Evolutionary conservation across 2,888 invertebrate species (phyloP).

Genomic region (Uropetala carovei): DNA sequence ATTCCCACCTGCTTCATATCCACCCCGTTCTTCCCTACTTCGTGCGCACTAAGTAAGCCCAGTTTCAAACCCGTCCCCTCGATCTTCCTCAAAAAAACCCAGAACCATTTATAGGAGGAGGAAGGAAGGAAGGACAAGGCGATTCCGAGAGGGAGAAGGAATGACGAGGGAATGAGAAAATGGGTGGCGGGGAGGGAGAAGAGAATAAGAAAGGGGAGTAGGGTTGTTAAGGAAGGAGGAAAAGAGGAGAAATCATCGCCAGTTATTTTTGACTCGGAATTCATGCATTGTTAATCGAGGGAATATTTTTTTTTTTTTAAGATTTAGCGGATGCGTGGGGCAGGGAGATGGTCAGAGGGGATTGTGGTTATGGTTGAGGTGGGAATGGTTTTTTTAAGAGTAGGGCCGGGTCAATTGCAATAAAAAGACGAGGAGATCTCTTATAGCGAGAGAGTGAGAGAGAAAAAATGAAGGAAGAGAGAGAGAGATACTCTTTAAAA

Average conservation of each 20-base stretch:
- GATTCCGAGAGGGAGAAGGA: background rate
- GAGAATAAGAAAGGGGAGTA: background rate
- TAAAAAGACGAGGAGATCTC: no score
- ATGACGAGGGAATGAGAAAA: background rate
- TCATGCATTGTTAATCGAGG: constrained; percentile 21
- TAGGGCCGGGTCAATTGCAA: no score
- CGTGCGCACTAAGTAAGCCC: no score
- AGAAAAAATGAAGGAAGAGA: background rate
- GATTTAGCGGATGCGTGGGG: background rate
- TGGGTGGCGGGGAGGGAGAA: background rate
- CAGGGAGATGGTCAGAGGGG: background rate
- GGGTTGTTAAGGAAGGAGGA: background rate
- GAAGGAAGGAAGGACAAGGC: no score
- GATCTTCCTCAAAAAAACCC: no score
- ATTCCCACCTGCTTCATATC: no score
- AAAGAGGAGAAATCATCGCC: constrained; percentile 26
- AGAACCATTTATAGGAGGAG: no score
- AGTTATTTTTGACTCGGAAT: constrained; percentile 41
- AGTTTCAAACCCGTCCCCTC: no score
- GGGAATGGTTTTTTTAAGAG: background rate
- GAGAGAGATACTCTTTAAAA: background rate
- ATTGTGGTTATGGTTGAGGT: background rate
- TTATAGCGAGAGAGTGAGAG: background rate
- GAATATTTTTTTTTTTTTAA: constrained; percentile 24
- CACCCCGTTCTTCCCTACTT: no score